Evolutionary conservation across 2,888 invertebrate species (phyloP).

Genomic region (Dysmachus trigonus): DNA sequence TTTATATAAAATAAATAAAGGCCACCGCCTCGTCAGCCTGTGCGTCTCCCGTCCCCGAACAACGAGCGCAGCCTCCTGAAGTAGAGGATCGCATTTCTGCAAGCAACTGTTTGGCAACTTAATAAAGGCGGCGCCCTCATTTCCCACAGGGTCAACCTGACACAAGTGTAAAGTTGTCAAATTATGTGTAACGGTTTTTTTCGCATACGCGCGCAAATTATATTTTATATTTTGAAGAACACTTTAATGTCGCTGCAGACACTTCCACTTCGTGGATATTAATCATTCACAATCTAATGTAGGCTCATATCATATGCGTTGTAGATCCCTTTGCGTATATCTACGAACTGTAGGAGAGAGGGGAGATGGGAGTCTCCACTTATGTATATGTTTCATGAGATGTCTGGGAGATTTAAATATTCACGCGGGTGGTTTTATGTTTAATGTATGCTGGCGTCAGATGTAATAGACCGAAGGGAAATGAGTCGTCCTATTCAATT

Average conservation of each 20-base stretch:
- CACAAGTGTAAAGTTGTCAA: neutral
- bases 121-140: neutral
- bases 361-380: neutral
- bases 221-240: neutral
- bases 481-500: slow-evolving; percentile 4
- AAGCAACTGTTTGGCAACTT: neutral
- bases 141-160: neutral
- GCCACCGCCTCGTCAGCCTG: neutral
- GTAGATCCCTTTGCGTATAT: neutral
- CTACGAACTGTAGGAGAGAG: neutral
- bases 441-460: slow-evolving; percentile 10
- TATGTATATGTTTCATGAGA: slow-evolving; percentile 13
- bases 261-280: neutral
- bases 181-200: neutral
- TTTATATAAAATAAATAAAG: slow-evolving; percentile 3
- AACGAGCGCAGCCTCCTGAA: neutral
- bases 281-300: neutral
- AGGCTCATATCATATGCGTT: neutral
- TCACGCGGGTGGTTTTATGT: slow-evolving; percentile 19
- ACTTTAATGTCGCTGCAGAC: neutral
- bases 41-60: neutral
- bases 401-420: neutral
- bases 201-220: neutral
- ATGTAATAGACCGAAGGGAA: slow-evolving; percentile 16
- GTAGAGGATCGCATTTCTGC: neutral